phyloP scores from a whole-genome alignment of 1,140 invertebrate species.

The Drosophila nasuta region DNA sequence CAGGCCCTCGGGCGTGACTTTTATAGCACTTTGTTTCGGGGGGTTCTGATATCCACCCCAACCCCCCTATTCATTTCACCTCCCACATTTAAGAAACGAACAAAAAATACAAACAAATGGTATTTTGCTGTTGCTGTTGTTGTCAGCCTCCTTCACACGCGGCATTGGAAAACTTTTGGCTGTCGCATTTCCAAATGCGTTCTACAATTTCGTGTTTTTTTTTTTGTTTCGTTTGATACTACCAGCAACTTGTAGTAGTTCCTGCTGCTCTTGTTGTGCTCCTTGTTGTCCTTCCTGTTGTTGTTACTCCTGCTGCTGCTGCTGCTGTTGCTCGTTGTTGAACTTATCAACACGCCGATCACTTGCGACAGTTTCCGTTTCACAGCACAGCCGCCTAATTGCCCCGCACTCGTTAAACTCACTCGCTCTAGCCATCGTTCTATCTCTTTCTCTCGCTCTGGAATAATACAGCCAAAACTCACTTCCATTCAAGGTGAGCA shows the following conservation, averaged over 20 bases:
- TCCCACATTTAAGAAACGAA: conserved; percentile 14
- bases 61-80: neutral
- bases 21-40: conserved; percentile 77
- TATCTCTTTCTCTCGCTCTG: too few relatives aligned
- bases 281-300: conserved; percentile 34
- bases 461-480: conserved; percentile 26
- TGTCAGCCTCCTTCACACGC: conserved; percentile 33
- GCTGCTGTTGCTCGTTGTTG: conserved; percentile 25
- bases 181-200: conserved; percentile 44
- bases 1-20: conserved; percentile 76
- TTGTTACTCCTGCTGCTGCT: conserved; percentile 36
- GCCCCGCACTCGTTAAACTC: conserved; percentile 61
- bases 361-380: conserved; percentile 80
- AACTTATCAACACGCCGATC: conserved; percentile 81
- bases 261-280: conserved; percentile 22
- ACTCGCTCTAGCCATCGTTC: neutral
- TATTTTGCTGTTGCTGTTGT: conserved; percentile 44
- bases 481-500: conserved; percentile 71
- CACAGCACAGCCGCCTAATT: conserved; percentile 73
- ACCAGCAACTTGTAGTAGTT: conserved; percentile 15
- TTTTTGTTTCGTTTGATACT: neutral
- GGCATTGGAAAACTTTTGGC: conserved; percentile 59
- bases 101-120: conserved; percentile 59
- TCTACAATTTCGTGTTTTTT: conserved; percentile 41
- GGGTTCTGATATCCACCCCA: conserved; percentile 16